Evolutionary conservation across 2,888 invertebrate genomes (phyloP), one percentile per base, ranked within the genome.

Genomic region (Augiades crinisus): DNA sequence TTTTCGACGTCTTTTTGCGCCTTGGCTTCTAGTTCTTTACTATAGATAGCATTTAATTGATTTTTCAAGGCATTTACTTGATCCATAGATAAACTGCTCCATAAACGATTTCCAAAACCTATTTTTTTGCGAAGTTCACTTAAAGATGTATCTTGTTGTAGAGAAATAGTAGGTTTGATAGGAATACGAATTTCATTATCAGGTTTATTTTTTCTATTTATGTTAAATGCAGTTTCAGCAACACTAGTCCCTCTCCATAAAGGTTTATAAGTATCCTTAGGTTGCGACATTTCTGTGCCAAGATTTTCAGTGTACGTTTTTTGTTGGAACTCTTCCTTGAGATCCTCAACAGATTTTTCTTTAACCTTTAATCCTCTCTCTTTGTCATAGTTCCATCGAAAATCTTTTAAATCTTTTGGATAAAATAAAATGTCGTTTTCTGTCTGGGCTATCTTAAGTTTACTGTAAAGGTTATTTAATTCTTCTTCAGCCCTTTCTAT

Each of bases 321-420:
- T 67, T 92, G 93, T 67, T 93, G 92, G 65, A 96, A 95, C 65
- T 94, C 93, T 57, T 94, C 94, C 64, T 94, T 93, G 6, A 98
- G 91, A 78, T 98, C 95, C 75, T 96, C 95, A 0, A 98, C 96
- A 0, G 97, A 97, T 70, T 95, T 95, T 73, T 97, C 96, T 74
- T 95, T 96, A 30, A 93, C 92, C 65, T 94, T 91, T 27, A 98
- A 81, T 0, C 96, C 95, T 58, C 94, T 90, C 68, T 97, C 97
- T 17, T 88, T 88, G 49, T 94, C 93, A 22, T 92, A 92, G 57
- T 91, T 93, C 98, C 98, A 98, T 57, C 93, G 92, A 37, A 93
- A 91, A 40, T 93, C 93, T 50, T 94, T 93, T 0, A 94, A 81
- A 64, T 95, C 94, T 66, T 93, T 93, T 0, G 96, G 93, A 38